A percentile compares a stretch with the other conserved stretches of the same genome.
phyloP scores from a whole-genome alignment of 2,888 invertebrate genomes.

The Lithophane ornitopus region DNA sequence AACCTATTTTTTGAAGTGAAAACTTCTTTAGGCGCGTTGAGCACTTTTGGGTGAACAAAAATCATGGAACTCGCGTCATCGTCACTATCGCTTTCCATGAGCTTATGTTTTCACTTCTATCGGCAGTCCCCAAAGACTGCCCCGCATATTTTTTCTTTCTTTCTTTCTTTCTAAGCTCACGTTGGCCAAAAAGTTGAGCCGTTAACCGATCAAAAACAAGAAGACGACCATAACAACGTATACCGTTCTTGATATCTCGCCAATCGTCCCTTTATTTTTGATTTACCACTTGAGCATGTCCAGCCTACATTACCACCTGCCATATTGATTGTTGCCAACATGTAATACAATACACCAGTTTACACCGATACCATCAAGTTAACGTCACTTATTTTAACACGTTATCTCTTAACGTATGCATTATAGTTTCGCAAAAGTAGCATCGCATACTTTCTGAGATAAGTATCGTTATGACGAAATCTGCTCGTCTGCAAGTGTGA shows the following conservation, averaged over 20 bases:
- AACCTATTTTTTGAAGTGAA: too few relatives aligned
- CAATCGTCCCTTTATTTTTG: slow-evolving; percentile 32
- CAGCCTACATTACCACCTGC: slow-evolving; percentile 38
- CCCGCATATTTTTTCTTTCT: too few relatives aligned
- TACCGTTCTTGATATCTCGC: slow-evolving; percentile 21
- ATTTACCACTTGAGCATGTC: slow-evolving; percentile 42
- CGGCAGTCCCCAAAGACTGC: too few relatives aligned
- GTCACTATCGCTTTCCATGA: too few relatives aligned
- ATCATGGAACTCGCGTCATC: too few relatives aligned
- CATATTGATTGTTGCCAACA: slow-evolving; percentile 48
- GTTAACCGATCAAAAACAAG: neutral
- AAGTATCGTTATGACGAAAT: slow-evolving; percentile 67
- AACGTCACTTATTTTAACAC: slow-evolving; percentile 51
- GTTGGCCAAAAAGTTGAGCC: neutral
- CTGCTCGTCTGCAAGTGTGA: slow-evolving; percentile 61
- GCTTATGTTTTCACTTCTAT: too few relatives aligned
- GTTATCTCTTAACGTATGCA: slow-evolving; percentile 64
- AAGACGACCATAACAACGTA: neutral
- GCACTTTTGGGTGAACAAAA: too few relatives aligned
- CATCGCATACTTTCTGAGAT: slow-evolving; percentile 58
- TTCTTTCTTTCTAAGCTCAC: too few relatives aligned
- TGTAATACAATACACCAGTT: slow-evolving; percentile 62
- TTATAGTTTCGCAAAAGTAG: slow-evolving; percentile 63
- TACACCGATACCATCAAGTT: slow-evolving; percentile 56
- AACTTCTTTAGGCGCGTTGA: too few relatives aligned